Evolutionary conservation across 2,888 invertebrate species (phyloP).

Genomic region (Trichopria drosophilae): DNA sequence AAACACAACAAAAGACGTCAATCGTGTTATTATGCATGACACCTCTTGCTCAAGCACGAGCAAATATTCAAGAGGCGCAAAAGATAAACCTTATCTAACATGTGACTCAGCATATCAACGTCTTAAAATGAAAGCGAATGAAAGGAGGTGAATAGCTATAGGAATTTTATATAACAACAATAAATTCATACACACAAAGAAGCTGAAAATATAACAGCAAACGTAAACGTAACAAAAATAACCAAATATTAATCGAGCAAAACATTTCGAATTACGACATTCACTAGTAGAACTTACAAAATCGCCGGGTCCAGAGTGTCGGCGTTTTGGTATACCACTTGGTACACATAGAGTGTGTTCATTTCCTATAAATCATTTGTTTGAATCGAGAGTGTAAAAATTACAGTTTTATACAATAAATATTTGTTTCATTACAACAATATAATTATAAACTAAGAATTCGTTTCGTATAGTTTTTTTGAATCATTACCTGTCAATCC

Average conservation of each 20-base stretch:
- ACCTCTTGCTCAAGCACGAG: no score
- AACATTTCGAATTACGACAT: slow-evolving; percentile 32
- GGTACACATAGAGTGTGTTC: slow-evolving; percentile 51
- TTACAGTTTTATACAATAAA: no score
- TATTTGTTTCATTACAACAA: no score
- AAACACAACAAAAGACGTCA: no score
- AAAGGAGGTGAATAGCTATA: no score
- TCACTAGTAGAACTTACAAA: slow-evolving; percentile 53
- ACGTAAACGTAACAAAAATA: no score
- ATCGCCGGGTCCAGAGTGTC: slow-evolving; percentile 55
- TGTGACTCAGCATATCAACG: slow-evolving; percentile 27
- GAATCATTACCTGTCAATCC: slow-evolving; percentile 74
- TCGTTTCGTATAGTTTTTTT: no score
- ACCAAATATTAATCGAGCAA: not conserved
- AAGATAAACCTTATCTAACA: slow-evolving; percentile 33
- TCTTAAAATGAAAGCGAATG: slow-evolving; percentile 16
- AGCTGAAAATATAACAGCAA: no score
- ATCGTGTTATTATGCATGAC: no score
- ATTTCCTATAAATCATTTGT: slow-evolving; percentile 53
- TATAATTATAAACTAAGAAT: not conserved
- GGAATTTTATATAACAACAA: no score
- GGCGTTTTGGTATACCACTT: slow-evolving; percentile 44
- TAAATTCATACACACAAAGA: no score
- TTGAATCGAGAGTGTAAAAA: no score
- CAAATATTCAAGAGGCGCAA: not conserved